Evolutionary conservation across 1,140 invertebrate species (phyloP).

Genomic region (Periplaneta americana): DNA sequence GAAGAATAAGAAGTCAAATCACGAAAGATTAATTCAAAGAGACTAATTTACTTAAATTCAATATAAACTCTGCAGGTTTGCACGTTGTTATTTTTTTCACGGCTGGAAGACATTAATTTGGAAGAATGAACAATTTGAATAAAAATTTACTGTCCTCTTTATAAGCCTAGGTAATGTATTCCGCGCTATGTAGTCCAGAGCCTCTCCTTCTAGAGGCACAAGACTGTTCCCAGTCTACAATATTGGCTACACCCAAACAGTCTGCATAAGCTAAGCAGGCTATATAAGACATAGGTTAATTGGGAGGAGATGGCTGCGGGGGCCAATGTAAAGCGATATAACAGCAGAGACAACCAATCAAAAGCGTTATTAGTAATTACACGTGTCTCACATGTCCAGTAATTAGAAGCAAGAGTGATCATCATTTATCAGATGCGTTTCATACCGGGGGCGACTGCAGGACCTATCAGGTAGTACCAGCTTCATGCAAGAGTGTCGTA

Average conservation of each 20-base stretch:
- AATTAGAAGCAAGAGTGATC: background rate
- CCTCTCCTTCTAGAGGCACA: background rate
- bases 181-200: background rate
- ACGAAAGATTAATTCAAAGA: too few species aligned
- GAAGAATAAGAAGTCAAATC: too few species aligned
- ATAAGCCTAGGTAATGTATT: too few species aligned
- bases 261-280: background rate
- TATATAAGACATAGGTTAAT: background rate
- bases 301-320: background rate
- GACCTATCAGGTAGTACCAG: background rate
- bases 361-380: background rate
- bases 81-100: too few species aligned
- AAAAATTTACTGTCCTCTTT: too few species aligned
- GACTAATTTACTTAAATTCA: too few species aligned
- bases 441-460: background rate
- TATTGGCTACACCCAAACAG: background rate
- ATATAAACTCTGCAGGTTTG: too few species aligned
- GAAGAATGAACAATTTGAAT: too few species aligned
- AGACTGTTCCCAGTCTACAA: background rate
- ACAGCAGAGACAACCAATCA: background rate
- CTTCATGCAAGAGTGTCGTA: background rate
- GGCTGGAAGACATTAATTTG: too few species aligned
- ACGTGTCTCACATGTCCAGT: background rate
- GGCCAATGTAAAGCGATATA: background rate
- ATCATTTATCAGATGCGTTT: background rate